phyloP scores from a whole-genome alignment of 35 echinoderm and acorn worm genomes.

The Anneissia japonica region DNA sequence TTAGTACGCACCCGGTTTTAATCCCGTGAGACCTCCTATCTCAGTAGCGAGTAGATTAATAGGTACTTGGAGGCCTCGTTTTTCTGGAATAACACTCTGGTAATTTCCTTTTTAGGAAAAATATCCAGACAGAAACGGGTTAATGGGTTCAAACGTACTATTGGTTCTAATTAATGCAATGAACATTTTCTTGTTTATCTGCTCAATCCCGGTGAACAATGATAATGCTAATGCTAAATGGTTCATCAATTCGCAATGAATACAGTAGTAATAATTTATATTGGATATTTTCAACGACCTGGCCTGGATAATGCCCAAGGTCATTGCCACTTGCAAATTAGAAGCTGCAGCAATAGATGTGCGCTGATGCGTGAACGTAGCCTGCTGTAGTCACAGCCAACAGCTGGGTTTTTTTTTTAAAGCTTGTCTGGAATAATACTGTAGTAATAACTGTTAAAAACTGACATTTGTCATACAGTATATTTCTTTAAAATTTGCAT shows the following conservation, averaged over 20 bases:
- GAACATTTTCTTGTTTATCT: neutral
- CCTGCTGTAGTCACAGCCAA: neutral
- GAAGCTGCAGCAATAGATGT: neutral
- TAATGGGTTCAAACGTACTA: neutral
- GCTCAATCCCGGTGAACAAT: neutral
- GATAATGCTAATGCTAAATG: neutral
- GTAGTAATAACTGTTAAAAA: too few species aligned
- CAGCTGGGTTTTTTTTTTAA: neutral
- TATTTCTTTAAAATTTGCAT: too few species aligned
- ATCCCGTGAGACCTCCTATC: too few species aligned
- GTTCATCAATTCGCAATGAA: neutral
- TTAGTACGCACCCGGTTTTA: too few species aligned
- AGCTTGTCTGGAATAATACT: neutral
- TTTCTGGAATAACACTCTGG: too few species aligned
- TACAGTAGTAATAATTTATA: neutral
- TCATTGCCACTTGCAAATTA: neutral
- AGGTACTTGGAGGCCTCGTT: too few species aligned
- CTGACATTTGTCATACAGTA: too few species aligned
- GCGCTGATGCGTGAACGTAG: neutral
- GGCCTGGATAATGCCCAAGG: neutral
- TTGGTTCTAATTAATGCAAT: neutral
- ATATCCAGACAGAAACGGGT: too few species aligned
- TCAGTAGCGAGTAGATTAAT: too few species aligned
- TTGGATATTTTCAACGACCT: neutral
- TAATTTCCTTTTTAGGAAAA: too few species aligned